Evolutionary conservation across 1,140 invertebrate species (phyloP).

Genomic region (Diachasma alloeum): DNA sequence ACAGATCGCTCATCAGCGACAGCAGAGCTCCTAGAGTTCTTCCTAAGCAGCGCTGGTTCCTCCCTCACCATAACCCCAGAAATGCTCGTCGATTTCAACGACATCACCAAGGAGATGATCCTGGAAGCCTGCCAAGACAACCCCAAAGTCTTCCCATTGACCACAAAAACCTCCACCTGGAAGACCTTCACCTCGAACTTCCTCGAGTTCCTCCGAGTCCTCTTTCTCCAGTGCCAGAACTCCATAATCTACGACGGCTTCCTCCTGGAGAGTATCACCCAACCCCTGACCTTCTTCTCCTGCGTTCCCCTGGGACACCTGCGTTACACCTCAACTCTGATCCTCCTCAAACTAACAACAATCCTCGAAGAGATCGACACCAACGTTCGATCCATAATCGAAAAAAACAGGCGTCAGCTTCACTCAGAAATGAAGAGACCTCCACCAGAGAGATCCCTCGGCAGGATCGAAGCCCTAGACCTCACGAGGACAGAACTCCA

Average conservation of each 20-base stretch:
- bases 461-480: not conserved
- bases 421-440: constrained; percentile 94
- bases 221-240: constrained; percentile 98
- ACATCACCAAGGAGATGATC: constrained; percentile 97
- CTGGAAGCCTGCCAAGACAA: too few relatives aligned
- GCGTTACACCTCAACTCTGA: constrained; percentile 95
- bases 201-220: constrained; percentile 96
- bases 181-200: constrained; percentile 97
- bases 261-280: constrained; percentile 86
- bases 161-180: constrained; percentile 98
- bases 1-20: constrained; percentile 87
- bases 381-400: constrained; percentile 88
- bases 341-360: constrained; percentile 99
- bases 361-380: constrained; percentile 83
- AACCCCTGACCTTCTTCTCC: constrained; percentile 90
- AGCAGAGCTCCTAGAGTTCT: constrained; percentile 96
- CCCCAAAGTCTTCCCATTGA: too few relatives aligned
- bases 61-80: constrained; percentile 92
- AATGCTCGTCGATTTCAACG: constrained; percentile 94
- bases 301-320: constrained; percentile 99
- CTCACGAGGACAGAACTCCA: not conserved
- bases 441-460: constrained; percentile 65
- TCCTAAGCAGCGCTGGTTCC: constrained; percentile 96
- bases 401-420: constrained; percentile 97
- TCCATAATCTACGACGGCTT: constrained; percentile 99